Evolutionary conservation across 1,140 invertebrate species (phyloP).

Genomic region (Brachionus manjavacas): DNA sequence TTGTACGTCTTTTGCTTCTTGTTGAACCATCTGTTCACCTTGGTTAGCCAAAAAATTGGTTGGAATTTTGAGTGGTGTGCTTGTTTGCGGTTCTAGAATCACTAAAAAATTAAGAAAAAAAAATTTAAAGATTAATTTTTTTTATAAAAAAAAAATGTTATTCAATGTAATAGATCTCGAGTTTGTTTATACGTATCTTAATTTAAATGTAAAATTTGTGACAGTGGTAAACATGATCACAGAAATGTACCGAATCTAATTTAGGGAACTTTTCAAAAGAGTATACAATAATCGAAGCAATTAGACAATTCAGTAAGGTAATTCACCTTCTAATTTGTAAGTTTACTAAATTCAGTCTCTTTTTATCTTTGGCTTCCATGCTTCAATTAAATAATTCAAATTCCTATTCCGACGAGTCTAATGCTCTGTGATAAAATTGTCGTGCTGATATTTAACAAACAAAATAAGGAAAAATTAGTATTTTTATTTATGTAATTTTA

Average conservation of each 20-base stretch:
- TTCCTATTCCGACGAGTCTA: background rate
- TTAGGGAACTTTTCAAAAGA: background rate
- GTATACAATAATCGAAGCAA: background rate
- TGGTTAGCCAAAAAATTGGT: background rate
- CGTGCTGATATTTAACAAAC: conserved; percentile 32
- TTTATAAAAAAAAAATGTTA: background rate
- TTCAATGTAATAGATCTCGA: background rate
- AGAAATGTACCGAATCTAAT: conserved; percentile 9
- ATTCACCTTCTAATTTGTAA: background rate
- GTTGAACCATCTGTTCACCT: background rate
- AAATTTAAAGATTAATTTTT: background rate
- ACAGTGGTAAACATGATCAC: conserved; percentile 17
- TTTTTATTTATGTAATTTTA: conserved; percentile 29
- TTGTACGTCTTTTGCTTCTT: background rate
- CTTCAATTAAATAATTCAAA: conserved; percentile 26
- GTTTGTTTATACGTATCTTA: background rate
- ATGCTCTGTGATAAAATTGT: conserved; percentile 11
- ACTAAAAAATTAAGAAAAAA: background rate
- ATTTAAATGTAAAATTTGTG: background rate
- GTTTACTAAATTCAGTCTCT: background rate
- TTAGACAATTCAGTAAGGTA: conserved; percentile 1
- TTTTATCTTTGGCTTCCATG: background rate
- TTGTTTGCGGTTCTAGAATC: conserved; percentile 16
- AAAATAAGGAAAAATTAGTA: conserved; percentile 2
- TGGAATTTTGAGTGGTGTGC: background rate